A percentile compares a stretch with the other conserved stretches of the same genome.
Evolutionary conservation across 2,888 invertebrate species (phyloP).

Genomic region (Orchesellides sinensis): DNA sequence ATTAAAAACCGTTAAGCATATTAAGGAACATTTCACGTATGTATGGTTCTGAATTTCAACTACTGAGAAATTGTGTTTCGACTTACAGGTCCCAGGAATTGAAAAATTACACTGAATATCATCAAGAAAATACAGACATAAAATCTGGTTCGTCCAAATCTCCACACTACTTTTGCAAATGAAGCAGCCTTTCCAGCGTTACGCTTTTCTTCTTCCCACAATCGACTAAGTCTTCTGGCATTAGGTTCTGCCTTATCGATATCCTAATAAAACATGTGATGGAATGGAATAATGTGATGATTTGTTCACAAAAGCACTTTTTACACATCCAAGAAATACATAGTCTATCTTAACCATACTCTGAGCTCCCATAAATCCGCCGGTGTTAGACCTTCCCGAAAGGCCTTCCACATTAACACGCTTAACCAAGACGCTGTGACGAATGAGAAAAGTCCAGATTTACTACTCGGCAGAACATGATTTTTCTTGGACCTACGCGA

Average conservation of each 20-base stretch:
- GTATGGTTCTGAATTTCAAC: not conserved
- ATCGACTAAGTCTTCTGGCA: conserved; percentile 75
- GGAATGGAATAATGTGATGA: not conserved
- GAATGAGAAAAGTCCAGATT: conserved; percentile 77
- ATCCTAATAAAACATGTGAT: conserved; percentile 69
- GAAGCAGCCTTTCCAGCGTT: conserved; percentile 76
- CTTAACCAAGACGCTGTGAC: conserved; percentile 77
- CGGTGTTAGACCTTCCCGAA: conserved; percentile 76
- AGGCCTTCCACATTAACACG: conserved; percentile 77
- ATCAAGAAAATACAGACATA: conserved; percentile 76
- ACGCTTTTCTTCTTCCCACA: conserved; percentile 77
- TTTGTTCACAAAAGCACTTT: too few relatives aligned
- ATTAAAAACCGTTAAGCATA: too few relatives aligned
- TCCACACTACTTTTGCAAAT: conserved; percentile 76
- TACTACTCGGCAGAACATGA: conserved; percentile 72
- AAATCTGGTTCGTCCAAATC: conserved; percentile 76
- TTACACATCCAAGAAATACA: not conserved
- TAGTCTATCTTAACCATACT: conserved; percentile 62
- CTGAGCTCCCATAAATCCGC: conserved; percentile 76
- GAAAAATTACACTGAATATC: conserved; percentile 75
- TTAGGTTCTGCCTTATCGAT: conserved; percentile 76
- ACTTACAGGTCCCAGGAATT: conserved; percentile 78
- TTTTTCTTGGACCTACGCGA: conserved; percentile 55
- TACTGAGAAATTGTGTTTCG: not conserved
- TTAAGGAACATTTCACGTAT: too few relatives aligned